Evolutionary conservation across 1,140 invertebrate genomes (phyloP).

Genomic region (Neelides sp.): DNA sequence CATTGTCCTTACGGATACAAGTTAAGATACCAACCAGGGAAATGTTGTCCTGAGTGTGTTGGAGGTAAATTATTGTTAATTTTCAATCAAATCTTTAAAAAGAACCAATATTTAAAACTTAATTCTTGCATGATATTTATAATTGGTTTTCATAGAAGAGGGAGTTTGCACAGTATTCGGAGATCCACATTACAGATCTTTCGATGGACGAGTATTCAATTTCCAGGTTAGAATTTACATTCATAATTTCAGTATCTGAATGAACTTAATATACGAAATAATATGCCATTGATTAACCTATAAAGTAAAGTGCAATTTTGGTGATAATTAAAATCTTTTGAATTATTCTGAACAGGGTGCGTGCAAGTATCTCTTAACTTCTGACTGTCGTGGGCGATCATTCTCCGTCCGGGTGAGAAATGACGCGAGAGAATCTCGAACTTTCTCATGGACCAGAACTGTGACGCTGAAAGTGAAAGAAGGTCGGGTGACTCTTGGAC

Average conservation of each 20-base stretch:
- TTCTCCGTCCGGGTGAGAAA: conserved; percentile 83
- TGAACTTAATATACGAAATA: not conserved
- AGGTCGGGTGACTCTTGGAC: conserved; percentile 69
- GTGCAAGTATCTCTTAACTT: conserved; percentile 74
- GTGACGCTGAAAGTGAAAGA: conserved; percentile 58
- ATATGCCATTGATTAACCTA: not conserved
- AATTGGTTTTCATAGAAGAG: conserved; percentile 46
- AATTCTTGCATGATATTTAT: conserved; percentile 8
- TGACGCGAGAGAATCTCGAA: conserved; percentile 58
- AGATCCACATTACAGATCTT: conserved; percentile 84
- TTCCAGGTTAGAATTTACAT: conserved; percentile 48
- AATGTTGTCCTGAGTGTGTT: conserved; percentile 75
- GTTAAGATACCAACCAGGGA: conserved; percentile 52
- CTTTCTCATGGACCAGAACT: conserved; percentile 75
- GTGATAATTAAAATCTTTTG: not conserved
- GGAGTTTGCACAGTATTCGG: conserved; percentile 84
- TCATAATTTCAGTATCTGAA: not conserved
- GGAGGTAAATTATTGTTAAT: conserved; percentile 46
- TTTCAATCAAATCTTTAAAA: not conserved
- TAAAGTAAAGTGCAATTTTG: conserved; percentile 9
- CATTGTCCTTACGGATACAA: conserved; percentile 60
- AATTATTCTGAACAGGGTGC: conserved; percentile 42
- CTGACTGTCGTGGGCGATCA: conserved; percentile 62
- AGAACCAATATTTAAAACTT: not conserved
- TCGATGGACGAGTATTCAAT: conserved; percentile 79